Evolutionary conservation across 1,140 invertebrate genomes (phyloP).

Genomic region (Drosophila pallidifrons): DNA sequence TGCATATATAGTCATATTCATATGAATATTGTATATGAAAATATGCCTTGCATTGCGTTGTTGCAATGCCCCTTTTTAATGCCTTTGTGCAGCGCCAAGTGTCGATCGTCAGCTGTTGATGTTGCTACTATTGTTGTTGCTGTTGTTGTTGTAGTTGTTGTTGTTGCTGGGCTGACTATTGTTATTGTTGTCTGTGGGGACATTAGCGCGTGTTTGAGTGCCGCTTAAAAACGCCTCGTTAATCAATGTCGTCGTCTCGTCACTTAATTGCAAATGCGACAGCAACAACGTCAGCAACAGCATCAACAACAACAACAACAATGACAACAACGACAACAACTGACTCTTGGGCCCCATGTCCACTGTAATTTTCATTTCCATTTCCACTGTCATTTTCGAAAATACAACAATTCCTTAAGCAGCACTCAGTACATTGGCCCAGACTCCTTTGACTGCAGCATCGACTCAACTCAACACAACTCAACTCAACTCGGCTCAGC

Average conservation of each 20-base stretch:
- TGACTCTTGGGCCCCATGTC: background rate
- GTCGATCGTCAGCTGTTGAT: slow-evolving; percentile 28
- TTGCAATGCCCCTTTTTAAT: slow-evolving; percentile 20
- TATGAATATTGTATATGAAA: background rate
- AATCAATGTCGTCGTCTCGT: slow-evolving; percentile 63
- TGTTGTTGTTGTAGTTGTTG: slow-evolving; percentile 19
- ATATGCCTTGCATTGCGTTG: slow-evolving; percentile 21
- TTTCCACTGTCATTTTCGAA: slow-evolving; percentile 1
- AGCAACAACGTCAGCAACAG: background rate
- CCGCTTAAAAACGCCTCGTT: slow-evolving; percentile 67
- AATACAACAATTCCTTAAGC: slow-evolving; percentile 1
- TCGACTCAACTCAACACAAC: no score
- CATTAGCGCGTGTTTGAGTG: slow-evolving; percentile 76
- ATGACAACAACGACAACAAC: background rate
- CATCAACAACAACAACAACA: background rate
- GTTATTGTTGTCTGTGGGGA: slow-evolving; percentile 50
- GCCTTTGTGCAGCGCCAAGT: slow-evolving; percentile 4
- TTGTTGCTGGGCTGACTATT: slow-evolving; percentile 22
- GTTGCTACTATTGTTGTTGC: slow-evolving; percentile 14
- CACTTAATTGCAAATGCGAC: slow-evolving; percentile 43
- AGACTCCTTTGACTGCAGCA: background rate
- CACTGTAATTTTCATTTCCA: slow-evolving; percentile 1
- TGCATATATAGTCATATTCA: background rate
- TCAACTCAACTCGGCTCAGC: background rate
- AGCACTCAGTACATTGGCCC: background rate